Evolutionary conservation across 2,113 vertebrate genomes (phyloP).

Genomic region (Quiscalus mexicanus): DNA sequence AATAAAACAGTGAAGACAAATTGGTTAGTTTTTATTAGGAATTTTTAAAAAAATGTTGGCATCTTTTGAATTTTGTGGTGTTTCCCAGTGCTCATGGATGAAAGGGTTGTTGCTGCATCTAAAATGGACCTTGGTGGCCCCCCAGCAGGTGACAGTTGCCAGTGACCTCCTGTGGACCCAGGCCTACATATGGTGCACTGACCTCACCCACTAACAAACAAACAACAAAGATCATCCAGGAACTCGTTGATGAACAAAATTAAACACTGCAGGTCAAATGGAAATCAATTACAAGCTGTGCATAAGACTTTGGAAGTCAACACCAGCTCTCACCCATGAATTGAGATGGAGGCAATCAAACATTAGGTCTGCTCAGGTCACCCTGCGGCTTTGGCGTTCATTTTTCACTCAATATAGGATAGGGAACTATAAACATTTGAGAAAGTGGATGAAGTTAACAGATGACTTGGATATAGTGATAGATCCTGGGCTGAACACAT

Average conservation of each 20-base stretch:
- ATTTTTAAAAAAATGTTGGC: not conserved
- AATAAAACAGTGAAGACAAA: not conserved
- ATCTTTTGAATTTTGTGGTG: not conserved
- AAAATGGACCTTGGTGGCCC: not conserved
- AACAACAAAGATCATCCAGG: not conserved
- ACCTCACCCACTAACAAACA: not conserved
- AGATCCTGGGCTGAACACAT: not conserved
- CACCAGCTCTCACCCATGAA: slow-evolving; percentile 23
- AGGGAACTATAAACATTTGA: slow-evolving; percentile 64
- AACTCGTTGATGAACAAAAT: slow-evolving; percentile 6
- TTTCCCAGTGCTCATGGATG: not conserved
- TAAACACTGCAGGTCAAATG: slow-evolving; percentile 50
- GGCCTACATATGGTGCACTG: not conserved
- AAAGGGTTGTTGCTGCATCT: not conserved
- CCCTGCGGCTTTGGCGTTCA: slow-evolving; percentile 22
- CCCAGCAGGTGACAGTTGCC: not conserved
- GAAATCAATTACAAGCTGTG: slow-evolving; percentile 62
- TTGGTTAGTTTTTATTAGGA: not conserved
- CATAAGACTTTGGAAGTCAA: slow-evolving; percentile 29
- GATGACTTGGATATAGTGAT: slow-evolving; percentile 27
- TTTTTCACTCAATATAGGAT: slow-evolving; percentile 66
- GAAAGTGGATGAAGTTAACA: slow-evolving; percentile 48
- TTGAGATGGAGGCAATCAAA: slow-evolving; percentile 44
- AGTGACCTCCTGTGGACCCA: not conserved
- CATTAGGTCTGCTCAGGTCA: slow-evolving; percentile 55